Evolutionary conservation across 2,113 vertebrate species (phyloP).

Genomic region (Psilopsiagon aurifrons): DNA sequence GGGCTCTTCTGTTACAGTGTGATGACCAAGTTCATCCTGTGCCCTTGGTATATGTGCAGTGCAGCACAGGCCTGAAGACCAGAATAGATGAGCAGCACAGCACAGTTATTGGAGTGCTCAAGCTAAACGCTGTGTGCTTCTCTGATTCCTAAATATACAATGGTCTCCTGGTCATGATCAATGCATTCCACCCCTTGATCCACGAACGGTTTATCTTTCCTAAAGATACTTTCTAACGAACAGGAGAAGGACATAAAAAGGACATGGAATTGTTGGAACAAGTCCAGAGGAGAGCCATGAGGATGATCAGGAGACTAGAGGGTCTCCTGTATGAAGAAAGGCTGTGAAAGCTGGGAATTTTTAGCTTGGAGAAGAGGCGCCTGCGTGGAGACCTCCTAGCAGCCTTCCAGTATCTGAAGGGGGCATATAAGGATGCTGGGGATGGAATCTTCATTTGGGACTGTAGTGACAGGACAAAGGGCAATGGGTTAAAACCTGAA

Average conservation of each 20-base stretch:
- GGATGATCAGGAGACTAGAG: background rate
- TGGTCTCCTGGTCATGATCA: background rate
- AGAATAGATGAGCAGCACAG: background rate
- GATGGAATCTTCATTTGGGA: background rate
- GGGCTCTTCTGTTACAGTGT: background rate
- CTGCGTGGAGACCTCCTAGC: background rate
- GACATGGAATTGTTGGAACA: background rate
- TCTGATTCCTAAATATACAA: background rate
- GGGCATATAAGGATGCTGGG: background rate
- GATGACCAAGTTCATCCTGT: background rate
- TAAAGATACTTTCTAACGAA: background rate
- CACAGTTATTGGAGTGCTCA: background rate
- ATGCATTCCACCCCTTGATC: background rate
- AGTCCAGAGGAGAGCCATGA: background rate
- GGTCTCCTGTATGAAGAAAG: background rate
- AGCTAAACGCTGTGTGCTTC: background rate
- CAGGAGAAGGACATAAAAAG: background rate
- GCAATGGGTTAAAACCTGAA: background rate
- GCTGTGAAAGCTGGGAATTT: background rate
- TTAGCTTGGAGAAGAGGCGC: background rate
- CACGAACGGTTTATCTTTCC: background rate
- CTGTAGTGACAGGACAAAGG: background rate
- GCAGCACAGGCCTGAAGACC: background rate
- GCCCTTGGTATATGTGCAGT: background rate
- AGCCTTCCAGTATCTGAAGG: background rate